Percentiles rank a stretch among this genome's conserved stretches.
Evolutionary conservation across 2,113 vertebrate species (phyloP).

Genomic region (Macrotus californicus): DNA sequence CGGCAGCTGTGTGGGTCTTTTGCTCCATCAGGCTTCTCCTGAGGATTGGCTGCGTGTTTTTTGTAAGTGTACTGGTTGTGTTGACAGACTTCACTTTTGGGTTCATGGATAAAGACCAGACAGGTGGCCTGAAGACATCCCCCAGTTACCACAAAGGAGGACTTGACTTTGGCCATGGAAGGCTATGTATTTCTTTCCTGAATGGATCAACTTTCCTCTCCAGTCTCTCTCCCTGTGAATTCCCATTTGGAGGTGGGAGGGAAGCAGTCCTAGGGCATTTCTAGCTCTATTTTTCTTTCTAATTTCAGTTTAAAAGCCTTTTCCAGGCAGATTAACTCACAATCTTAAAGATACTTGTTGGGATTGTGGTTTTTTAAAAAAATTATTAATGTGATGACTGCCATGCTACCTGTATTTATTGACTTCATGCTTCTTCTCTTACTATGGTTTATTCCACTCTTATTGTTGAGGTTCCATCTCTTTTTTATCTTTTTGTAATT

Average conservation of each 20-base stretch:
- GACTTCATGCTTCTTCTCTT: neutral
- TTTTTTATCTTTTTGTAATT: neutral
- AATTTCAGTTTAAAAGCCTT: neutral
- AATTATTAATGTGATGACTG: neutral
- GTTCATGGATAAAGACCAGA: neutral
- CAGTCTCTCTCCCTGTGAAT: neutral
- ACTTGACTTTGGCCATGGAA: neutral
- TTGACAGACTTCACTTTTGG: neutral
- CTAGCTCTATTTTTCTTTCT: neutral
- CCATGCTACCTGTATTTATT: neutral
- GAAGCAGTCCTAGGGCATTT: neutral
- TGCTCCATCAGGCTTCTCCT: neutral
- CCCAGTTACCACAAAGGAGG: neutral
- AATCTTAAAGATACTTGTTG: neutral
- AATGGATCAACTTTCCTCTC: neutral
- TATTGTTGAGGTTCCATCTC: neutral
- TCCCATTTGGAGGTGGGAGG: too few species aligned
- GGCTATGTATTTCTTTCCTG: neutral
- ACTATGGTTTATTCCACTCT: neutral
- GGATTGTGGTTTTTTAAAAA: neutral
- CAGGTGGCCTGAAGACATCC: neutral
- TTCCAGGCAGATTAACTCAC: neutral
- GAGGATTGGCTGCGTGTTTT: neutral
- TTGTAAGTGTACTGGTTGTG: neutral
- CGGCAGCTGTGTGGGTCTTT: neutral